Evolutionary conservation across 2,113 vertebrate genomes (phyloP).

Genomic region (Taxidea taxus): DNA sequence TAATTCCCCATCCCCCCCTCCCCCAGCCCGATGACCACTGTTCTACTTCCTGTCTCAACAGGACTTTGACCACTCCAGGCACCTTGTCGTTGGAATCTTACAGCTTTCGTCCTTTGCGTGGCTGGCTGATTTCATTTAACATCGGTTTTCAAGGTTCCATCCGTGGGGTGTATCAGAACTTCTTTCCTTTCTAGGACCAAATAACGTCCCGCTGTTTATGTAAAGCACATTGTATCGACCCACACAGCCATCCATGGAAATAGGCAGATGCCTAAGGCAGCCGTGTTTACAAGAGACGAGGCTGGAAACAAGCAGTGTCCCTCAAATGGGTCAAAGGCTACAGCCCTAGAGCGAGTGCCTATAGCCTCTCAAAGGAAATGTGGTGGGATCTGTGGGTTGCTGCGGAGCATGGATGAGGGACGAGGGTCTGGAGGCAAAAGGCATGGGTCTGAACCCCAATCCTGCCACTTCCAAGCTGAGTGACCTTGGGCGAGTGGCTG

Average conservation of each 20-base stretch:
- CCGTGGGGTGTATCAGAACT: not conserved
- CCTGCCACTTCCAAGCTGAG: not conserved
- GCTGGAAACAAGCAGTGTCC: not conserved
- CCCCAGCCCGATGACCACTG: not conserved
- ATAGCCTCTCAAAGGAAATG: not conserved
- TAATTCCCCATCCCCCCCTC: not conserved
- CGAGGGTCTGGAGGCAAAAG: not conserved
- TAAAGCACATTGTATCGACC: too few species aligned
- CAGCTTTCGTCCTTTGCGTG: not conserved
- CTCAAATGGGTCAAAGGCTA: too few species aligned
- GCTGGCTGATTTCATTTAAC: not conserved
- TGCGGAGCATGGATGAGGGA: not conserved
- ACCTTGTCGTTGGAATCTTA: not conserved
- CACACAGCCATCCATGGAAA: not conserved
- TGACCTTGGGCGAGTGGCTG: not conserved
- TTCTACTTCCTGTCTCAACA: not conserved
- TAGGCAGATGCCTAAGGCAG: not conserved
- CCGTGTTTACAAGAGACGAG: not conserved
- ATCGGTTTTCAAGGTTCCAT: not conserved
- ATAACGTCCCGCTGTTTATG: not conserved
- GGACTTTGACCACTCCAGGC: not conserved
- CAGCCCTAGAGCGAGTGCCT: not conserved
- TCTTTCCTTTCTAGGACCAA: not conserved
- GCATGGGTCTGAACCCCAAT: too few species aligned
- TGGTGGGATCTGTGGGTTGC: not conserved